Conservation (phyloP, 2,888 invertebrate genomes). For the Phyllotreta cruciferae region DNA sequence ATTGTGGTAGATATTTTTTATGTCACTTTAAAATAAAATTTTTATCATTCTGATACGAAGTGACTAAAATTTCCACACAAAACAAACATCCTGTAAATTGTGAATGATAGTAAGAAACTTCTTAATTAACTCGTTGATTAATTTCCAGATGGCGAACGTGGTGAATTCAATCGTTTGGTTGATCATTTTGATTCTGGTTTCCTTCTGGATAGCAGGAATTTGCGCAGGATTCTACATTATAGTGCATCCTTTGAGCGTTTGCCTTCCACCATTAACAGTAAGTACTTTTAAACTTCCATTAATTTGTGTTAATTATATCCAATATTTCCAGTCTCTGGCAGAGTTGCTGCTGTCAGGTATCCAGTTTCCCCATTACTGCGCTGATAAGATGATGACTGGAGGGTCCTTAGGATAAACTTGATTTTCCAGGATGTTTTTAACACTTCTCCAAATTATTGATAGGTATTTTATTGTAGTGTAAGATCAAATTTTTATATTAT, state of each 20-base stretch:
- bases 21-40: too few relatives aligned
- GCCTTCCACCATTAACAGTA: constrained; percentile 72
- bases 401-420: constrained; percentile 37
- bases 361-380: constrained; percentile 77
- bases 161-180: constrained; percentile 76
- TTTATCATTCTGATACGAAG: too few relatives aligned
- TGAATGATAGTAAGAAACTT: background rate
- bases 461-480: too few relatives aligned
- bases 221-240: constrained; percentile 75
- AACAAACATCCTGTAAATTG: too few relatives aligned
- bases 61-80: too few relatives aligned
- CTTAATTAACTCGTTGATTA: constrained; percentile 16
- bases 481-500: too few relatives aligned
- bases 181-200: constrained; percentile 71
- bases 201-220: constrained; percentile 72
- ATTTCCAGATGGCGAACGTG: constrained; percentile 69
- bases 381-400: constrained; percentile 68
- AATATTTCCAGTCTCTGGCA: constrained; percentile 67
- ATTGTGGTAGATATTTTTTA: too few relatives aligned
- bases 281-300: constrained; percentile 54
- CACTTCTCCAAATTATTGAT: too few relatives aligned
- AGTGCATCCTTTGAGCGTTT: constrained; percentile 71
- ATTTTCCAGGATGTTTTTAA: background rate
- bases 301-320: constrained; percentile 14
- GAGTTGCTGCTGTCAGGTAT: constrained; percentile 72